A percentile compares a stretch with the other conserved stretches of the same genome.
Conservation (phyloP, 2,113 vertebrate genomes). For the Empidonax traillii region DNA sequence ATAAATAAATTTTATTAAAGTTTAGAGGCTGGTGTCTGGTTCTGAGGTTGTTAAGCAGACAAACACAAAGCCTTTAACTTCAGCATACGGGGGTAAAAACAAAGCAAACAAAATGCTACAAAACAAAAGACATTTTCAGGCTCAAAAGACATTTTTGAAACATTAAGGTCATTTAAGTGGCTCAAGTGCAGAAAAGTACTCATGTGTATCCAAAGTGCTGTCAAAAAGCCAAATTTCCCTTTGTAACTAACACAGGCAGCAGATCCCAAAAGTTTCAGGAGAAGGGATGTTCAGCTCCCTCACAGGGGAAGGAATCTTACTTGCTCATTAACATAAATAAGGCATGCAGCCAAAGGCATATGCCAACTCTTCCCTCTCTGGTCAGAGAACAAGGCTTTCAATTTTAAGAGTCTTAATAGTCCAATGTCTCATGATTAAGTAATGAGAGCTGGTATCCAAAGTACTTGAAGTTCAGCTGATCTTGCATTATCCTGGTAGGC, state of each 20-base stretch:
- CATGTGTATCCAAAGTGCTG: background rate
- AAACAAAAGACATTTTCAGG: background rate
- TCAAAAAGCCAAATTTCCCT: background rate
- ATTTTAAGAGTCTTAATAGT: constrained; percentile 77
- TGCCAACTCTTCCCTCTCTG: constrained; percentile 67
- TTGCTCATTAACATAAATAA: constrained; percentile 76
- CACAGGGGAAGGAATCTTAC: constrained; percentile 33
- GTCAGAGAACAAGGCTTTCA: constrained; percentile 60
- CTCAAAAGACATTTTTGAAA: background rate
- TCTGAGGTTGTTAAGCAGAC: background rate
- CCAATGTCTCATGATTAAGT: constrained; percentile 77
- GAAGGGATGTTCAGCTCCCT: background rate
- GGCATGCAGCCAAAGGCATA: constrained; percentile 69
- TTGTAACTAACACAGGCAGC: background rate
- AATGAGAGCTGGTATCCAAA: constrained; percentile 74
- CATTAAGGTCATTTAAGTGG: background rate
- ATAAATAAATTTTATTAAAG: background rate
- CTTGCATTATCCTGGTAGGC: constrained; percentile 68
- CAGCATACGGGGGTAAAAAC: fast-evolving
- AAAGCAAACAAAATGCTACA: background rate
- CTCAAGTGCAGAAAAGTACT: background rate
- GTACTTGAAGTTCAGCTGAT: constrained; percentile 76
- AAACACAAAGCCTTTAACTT: background rate
- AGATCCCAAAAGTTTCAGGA: constrained; percentile 7
- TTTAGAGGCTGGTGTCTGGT: background rate